Conservation (phyloP, 2,113 vertebrate species). For the Pipra filicauda region DNA sequence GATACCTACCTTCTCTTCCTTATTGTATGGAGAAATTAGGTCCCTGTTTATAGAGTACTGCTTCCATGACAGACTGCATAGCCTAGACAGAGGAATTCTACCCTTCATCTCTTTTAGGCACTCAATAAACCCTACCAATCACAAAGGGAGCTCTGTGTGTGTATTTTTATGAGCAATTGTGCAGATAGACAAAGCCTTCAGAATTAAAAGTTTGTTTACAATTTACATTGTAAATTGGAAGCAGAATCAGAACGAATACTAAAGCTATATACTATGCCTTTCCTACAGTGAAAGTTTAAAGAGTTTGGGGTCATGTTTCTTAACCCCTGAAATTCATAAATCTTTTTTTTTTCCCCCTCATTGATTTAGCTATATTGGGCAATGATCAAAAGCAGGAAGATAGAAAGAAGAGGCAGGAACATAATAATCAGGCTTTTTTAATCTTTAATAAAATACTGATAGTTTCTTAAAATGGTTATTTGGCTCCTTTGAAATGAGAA, state of each 20-base stretch:
- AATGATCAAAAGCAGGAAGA: not conserved
- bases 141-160: not conserved
- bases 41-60: not conserved
- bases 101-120: not conserved
- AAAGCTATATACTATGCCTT: not conserved
- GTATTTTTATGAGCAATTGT: not conserved
- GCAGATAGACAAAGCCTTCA: not conserved
- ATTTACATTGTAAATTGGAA: not conserved
- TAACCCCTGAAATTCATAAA: not conserved
- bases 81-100: not conserved
- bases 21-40: not conserved
- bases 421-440: not conserved
- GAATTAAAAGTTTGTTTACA: not conserved
- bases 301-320: not conserved
- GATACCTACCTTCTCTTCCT: not conserved
- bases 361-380: not conserved
- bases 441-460: not conserved
- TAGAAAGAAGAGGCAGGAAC: not conserved
- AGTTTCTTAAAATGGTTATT: not conserved
- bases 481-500: not conserved
- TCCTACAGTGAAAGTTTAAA: not conserved
- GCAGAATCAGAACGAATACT: not conserved
- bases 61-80: not conserved
- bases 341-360: not conserved
- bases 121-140: not conserved